Percentiles rank a stretch among this genome's conserved stretches.
phyloP scores from a whole-genome alignment of 1,140 invertebrate genomes.

The Stegodyphus mimosarum region DNA sequence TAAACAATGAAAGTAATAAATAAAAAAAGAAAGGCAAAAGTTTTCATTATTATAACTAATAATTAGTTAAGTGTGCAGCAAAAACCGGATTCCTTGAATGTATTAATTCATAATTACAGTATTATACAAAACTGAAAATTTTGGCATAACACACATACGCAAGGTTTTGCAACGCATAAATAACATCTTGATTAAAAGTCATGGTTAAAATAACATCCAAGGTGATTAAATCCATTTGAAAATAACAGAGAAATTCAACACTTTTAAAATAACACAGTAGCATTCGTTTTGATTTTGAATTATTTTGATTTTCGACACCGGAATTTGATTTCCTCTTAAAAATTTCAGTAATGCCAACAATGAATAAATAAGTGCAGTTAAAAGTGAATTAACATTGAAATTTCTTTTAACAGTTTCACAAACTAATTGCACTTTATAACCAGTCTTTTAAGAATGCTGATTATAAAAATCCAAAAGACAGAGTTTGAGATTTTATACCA shows the following conservation, averaged over 20 bases:
- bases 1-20: constrained; percentile 58
- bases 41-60: background rate
- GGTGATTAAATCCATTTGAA: too few species aligned
- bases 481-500: too few species aligned
- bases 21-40: constrained; percentile 24
- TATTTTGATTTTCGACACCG: constrained; percentile 24
- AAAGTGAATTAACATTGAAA: too few species aligned
- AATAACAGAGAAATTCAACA: too few species aligned
- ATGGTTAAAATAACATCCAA: background rate
- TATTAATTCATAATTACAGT: too few species aligned
- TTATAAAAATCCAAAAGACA: too few species aligned
- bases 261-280: too few species aligned
- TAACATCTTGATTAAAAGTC: background rate
- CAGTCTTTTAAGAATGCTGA: too few species aligned
- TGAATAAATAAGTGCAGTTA: background rate
- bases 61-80: constrained; percentile 47
- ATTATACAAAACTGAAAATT: too few species aligned
- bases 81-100: background rate
- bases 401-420: too few species aligned
- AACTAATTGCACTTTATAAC: too few species aligned
- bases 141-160: too few species aligned
- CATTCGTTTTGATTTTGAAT: background rate
- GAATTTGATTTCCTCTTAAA: background rate
- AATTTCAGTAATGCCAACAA: background rate
- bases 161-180: background rate